Evolutionary conservation across 1,140 invertebrate species (phyloP).

Genomic region (Euwallacea fornicatus): DNA sequence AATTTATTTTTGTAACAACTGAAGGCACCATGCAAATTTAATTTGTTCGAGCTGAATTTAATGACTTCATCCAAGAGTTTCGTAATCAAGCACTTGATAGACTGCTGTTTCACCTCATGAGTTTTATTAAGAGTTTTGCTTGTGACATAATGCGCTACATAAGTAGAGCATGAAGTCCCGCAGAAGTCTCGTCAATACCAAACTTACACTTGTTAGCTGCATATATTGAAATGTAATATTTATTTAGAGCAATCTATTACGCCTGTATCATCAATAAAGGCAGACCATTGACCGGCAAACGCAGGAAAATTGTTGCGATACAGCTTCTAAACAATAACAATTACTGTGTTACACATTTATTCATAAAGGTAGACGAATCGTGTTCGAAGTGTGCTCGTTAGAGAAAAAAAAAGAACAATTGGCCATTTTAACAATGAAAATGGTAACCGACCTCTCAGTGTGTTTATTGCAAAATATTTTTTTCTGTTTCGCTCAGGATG

Average conservation of each 20-base stretch:
- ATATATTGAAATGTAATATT: too few relatives aligned
- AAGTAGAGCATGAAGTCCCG: too few relatives aligned
- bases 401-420: constrained; percentile 6
- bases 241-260: too few relatives aligned
- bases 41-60: constrained; percentile 20
- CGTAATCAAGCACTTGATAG: too few relatives aligned
- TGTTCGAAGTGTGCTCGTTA: constrained; percentile 1
- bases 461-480: constrained; percentile 3
- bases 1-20: background rate
- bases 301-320: constrained; percentile 6
- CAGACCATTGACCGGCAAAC: background rate
- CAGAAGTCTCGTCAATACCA: too few relatives aligned
- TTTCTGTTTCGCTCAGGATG: constrained; percentile 1
- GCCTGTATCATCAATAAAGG: too few relatives aligned
- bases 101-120: too few relatives aligned
- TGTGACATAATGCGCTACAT: too few relatives aligned
- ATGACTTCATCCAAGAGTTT: constrained; percentile 1
- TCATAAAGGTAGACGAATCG: constrained; percentile 8
- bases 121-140: too few relatives aligned
- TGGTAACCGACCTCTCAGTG: constrained; percentile 1
- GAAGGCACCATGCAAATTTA: constrained; percentile 16
- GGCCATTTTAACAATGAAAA: constrained; percentile 18
- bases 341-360: constrained; percentile 3
- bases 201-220: too few relatives aligned
- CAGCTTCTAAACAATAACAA: constrained; percentile 10